Evolutionary conservation across 2,113 vertebrate genomes (phyloP).

Genomic region (Myrmecobius fasciatus): DNA sequence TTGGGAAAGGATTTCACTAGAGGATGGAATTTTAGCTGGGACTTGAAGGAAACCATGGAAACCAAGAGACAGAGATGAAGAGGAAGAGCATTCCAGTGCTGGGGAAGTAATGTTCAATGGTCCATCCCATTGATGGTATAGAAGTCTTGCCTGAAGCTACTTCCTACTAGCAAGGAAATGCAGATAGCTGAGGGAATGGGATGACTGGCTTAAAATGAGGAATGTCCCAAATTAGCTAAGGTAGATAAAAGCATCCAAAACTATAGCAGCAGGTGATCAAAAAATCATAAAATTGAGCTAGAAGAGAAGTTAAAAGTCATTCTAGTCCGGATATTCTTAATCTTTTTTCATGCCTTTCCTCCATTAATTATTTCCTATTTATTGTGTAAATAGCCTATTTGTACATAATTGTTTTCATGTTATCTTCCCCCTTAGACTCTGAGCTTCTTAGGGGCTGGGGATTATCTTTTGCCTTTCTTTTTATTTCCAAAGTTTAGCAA

Average conservation of each 20-base stretch:
- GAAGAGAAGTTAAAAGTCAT: background rate
- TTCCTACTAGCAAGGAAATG: background rate
- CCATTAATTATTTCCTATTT: background rate
- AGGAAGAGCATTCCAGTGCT: background rate
- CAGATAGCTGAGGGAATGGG: background rate
- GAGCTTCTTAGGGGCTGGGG: background rate
- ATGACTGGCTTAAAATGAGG: background rate
- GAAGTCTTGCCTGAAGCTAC: background rate
- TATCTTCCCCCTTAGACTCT: background rate
- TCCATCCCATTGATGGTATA: background rate
- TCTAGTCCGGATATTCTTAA: background rate
- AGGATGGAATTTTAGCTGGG: background rate
- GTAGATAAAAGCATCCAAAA: background rate
- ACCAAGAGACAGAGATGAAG: background rate
- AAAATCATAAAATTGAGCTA: background rate
- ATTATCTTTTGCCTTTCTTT: background rate
- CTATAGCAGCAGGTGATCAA: background rate
- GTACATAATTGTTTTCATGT: background rate
- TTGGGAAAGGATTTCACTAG: background rate
- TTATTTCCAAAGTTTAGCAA: background rate
- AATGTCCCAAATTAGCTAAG: background rate
- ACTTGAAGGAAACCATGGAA: background rate
- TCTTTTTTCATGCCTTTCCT: background rate
- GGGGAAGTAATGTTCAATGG: background rate
- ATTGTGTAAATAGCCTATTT: background rate